A percentile compares a stretch with the other conserved stretches of the same genome.
Conservation (phyloP, 2,888 invertebrate species). For the Adelphocoris suturalis region DNA sequence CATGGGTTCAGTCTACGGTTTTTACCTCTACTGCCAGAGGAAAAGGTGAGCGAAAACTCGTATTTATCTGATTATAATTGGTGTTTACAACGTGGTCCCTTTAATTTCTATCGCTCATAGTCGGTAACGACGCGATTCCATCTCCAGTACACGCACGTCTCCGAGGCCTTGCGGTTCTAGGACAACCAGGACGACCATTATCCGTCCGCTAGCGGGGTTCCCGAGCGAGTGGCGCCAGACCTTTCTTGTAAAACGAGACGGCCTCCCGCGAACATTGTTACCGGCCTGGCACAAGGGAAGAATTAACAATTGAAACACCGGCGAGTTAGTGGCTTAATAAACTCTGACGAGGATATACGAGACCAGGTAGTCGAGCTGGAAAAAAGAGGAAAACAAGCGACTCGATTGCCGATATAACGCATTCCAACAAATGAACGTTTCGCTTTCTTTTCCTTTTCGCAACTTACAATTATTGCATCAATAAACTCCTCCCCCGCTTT, state of each 20-base stretch:
- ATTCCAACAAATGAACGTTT: slow-evolving; percentile 16
- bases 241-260: slow-evolving; percentile 35
- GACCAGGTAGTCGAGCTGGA: not conserved
- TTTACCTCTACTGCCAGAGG: too few relatives aligned
- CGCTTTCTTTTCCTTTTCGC: not conserved
- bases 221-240: slow-evolving; percentile 33
- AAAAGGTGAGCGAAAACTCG: too few relatives aligned
- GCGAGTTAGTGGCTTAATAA: slow-evolving; percentile 34
- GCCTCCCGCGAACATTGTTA: slow-evolving; percentile 42
- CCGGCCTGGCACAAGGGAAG: slow-evolving; percentile 5
- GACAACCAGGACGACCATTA: slow-evolving; percentile 11
- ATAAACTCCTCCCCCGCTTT: too few relatives aligned
- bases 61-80: too few relatives aligned
- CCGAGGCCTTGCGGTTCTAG: slow-evolving; percentile 28
- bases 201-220: slow-evolving; percentile 18
- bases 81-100: too few relatives aligned
- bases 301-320: slow-evolving; percentile 20
- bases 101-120: too few relatives aligned
- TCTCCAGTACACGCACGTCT: not conserved
- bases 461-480: not conserved
- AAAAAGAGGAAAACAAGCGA: slow-evolving; percentile 10
- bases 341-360: slow-evolving; percentile 36
- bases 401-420: slow-evolving; percentile 3
- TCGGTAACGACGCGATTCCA: not conserved
- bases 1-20: too few relatives aligned